Conservation (phyloP, 2,888 invertebrate species). For the Meghimatium bilineatum region DNA sequence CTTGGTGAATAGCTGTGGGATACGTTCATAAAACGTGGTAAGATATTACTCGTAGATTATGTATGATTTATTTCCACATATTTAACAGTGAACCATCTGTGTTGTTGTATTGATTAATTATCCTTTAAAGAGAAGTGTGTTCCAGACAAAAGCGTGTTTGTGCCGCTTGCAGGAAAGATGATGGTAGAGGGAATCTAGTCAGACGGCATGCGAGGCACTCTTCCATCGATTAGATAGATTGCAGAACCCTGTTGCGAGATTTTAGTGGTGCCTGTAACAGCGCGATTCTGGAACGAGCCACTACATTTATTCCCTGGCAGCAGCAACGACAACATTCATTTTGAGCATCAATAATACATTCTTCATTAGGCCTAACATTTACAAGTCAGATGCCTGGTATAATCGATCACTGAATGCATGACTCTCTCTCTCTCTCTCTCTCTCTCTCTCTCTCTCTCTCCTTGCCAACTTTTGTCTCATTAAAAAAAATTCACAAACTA, state of each 20-base stretch:
- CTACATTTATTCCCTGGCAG: background rate
- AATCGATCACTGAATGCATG: background rate
- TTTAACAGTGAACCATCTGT: background rate
- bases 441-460: background rate
- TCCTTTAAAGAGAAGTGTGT: background rate
- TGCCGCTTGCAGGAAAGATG: background rate
- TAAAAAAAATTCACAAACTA: background rate
- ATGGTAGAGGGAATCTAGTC: too few relatives aligned
- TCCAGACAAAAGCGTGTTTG: slow-evolving; percentile 6
- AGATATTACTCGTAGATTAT: background rate
- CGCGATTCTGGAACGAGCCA: background rate
- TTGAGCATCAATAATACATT: background rate
- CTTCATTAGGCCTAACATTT: background rate
- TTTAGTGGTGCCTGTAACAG: background rate
- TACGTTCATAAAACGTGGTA: background rate
- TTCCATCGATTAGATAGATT: slow-evolving; percentile 17
- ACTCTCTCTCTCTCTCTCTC: background rate
- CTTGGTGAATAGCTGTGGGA: background rate
- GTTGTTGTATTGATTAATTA: background rate
- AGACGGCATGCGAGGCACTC: background rate
- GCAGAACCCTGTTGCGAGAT: slow-evolving; percentile 1
- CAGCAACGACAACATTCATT: background rate
- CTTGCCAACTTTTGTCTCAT: too few relatives aligned
- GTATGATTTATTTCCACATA: background rate
- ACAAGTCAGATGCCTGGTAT: too few relatives aligned